Percentiles rank a stretch among this genome's conserved stretches.
phyloP scores from a whole-genome alignment of 2,797 vertebrate species.

The Cryptoblepharus egeriae region DNA sequence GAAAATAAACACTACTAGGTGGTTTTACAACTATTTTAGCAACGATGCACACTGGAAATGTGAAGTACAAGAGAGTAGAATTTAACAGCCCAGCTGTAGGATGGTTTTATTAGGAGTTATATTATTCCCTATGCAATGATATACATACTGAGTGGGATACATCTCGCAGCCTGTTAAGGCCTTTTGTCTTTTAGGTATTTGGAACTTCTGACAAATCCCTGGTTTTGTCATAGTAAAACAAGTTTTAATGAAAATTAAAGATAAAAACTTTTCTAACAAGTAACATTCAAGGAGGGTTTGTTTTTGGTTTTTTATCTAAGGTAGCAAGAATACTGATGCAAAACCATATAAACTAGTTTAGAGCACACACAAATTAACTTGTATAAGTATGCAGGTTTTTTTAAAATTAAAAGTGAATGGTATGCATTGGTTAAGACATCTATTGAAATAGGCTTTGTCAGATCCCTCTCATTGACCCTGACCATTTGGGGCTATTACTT shows the following conservation, averaged over 20 bases:
- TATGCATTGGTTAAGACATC: constrained; percentile 41
- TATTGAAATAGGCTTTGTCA: constrained; percentile 68
- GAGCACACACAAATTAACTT: constrained; percentile 20
- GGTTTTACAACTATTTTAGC: constrained; percentile 33
- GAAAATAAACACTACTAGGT: neutral
- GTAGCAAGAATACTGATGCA: constrained; percentile 64
- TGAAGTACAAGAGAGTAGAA: constrained; percentile 47
- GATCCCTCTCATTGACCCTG: constrained; percentile 64
- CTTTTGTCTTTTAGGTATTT: constrained; percentile 51
- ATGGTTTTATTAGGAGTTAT: constrained; percentile 59
- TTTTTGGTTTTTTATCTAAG: constrained; percentile 47
- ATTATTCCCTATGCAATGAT: constrained; percentile 78
- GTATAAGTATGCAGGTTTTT: constrained; percentile 13
- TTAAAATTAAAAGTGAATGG: constrained; percentile 12
- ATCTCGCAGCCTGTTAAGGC: constrained; percentile 65
- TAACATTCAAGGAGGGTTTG: constrained; percentile 13
- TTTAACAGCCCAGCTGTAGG: constrained; percentile 53
- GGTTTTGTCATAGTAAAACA: constrained; percentile 1
- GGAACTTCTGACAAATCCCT: constrained; percentile 36
- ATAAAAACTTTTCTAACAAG: constrained; percentile 30
- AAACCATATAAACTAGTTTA: constrained; percentile 7
- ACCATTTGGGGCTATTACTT: constrained; percentile 24
- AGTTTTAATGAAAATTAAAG: constrained; percentile 32
- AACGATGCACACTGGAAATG: constrained; percentile 49
- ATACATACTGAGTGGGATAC: constrained; percentile 60